phyloP scores from a whole-genome alignment of 1,140 invertebrate genomes.

The Olivierus martensii region DNA sequence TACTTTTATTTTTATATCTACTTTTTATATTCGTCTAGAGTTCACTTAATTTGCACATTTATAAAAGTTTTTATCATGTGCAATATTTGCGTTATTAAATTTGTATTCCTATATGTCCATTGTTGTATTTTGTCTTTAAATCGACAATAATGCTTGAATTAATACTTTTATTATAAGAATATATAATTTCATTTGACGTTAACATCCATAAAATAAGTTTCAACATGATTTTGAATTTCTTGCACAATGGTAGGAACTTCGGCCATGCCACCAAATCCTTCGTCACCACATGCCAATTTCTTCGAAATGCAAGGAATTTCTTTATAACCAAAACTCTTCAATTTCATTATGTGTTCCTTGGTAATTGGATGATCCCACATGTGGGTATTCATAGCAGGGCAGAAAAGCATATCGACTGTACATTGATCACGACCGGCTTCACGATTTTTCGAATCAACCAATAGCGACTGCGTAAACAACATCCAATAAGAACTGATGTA shows the following conservation, averaged over 20 bases:
- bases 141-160: not conserved
- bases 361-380: not conserved
- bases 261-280: conserved; percentile 87
- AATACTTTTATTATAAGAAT: not conserved
- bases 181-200: not conserved
- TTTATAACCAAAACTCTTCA: conserved; percentile 51
- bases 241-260: conserved; percentile 1
- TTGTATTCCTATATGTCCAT: not conserved
- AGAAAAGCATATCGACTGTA: no score
- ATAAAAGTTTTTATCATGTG: not conserved
- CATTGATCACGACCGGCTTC: no score
- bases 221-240: not conserved
- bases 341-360: conserved; percentile 49
- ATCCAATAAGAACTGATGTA: no score
- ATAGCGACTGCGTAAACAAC: no score
- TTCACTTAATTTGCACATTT: not conserved
- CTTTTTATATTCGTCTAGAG: no score
- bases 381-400: not conserved
- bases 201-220: not conserved
- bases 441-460: no score
- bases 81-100: not conserved
- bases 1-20: no score
- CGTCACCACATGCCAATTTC: conserved; percentile 86
- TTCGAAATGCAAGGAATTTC: conserved; percentile 80
- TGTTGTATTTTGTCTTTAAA: not conserved